Conservation (phyloP, 2,888 invertebrate genomes). For the Catocala fraxini region DNA sequence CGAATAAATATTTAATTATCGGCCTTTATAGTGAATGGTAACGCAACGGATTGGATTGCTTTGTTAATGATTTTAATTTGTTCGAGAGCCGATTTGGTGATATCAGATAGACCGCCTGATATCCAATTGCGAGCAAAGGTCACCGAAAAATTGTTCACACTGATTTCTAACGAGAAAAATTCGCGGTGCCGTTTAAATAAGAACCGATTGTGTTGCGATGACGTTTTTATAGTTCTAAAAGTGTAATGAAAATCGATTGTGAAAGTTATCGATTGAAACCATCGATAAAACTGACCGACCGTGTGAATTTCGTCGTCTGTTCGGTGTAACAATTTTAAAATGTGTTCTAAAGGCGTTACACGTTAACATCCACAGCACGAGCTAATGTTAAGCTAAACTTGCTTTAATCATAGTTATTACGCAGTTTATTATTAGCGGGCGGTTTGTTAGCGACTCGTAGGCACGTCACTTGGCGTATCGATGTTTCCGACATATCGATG, state of each 20-base stretch:
- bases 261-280: conserved; percentile 59
- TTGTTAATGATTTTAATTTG: conserved; percentile 78
- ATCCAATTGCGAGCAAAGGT: conserved; percentile 49
- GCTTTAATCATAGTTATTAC: conserved; percentile 76
- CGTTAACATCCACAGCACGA: conserved; percentile 61
- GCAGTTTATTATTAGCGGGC: conserved; percentile 65
- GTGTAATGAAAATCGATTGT: conserved; percentile 56
- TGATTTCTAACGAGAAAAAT: conserved; percentile 48
- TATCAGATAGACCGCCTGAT: conserved; percentile 51
- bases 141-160: conserved; percentile 47
- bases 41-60: conserved; percentile 75
- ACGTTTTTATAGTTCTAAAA: conserved; percentile 23
- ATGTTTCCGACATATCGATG: conserved; percentile 28
- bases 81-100: conserved; percentile 47
- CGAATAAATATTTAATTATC: conserved; percentile 86
- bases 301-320: conserved; percentile 59
- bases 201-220: conserved; percentile 40
- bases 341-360: conserved; percentile 57
- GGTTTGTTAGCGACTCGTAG: conserved; percentile 54
- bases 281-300: conserved; percentile 57
- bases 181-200: conserved; percentile 52
- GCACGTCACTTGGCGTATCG: conserved; percentile 50
- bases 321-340: conserved; percentile 52
- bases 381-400: conserved; percentile 73
- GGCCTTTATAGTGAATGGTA: conserved; percentile 82